Percentiles rank a stretch among this genome's conserved stretches.
Conservation (phyloP, 2,888 invertebrate genomes). For the Neuroscelio doddi region DNA sequence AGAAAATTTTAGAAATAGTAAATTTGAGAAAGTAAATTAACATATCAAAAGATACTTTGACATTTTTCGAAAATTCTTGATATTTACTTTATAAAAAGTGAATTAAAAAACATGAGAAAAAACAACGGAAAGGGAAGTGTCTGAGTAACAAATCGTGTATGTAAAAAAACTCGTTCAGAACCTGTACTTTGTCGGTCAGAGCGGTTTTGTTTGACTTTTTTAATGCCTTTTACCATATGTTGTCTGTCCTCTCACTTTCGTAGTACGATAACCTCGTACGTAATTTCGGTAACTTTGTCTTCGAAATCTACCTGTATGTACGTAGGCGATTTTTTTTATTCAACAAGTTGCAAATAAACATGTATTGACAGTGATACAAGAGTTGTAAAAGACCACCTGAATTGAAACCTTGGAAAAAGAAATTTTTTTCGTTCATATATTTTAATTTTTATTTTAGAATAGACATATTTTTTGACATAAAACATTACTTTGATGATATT, state of each 20-base stretch:
- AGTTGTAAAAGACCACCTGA: neutral
- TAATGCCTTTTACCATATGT: conserved; percentile 37
- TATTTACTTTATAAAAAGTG: too few relatives aligned
- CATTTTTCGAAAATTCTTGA: too few relatives aligned
- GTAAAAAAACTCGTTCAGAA: conserved; percentile 28
- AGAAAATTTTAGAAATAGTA: too few relatives aligned
- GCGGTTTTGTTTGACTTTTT: conserved; percentile 47
- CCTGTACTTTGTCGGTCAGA: conserved; percentile 40
- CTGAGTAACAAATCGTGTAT: conserved; percentile 34
- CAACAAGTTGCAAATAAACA: neutral
- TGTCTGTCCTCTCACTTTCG: conserved; percentile 66
- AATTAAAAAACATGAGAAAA: too few relatives aligned
- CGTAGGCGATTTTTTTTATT: conserved; percentile 13
- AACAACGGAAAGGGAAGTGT: conserved; percentile 35
- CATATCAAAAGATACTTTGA: too few relatives aligned
- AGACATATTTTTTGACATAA: too few relatives aligned
- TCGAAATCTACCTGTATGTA: conserved; percentile 13
- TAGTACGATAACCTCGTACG: conserved; percentile 65
- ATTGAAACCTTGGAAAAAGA: conserved; percentile 1
- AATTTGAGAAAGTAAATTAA: too few relatives aligned
- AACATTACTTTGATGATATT: too few relatives aligned
- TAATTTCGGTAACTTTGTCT: conserved; percentile 50
- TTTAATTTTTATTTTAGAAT: too few relatives aligned
- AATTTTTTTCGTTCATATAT: too few relatives aligned
- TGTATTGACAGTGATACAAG: neutral